Conservation (phyloP, 1,140 invertebrate genomes). For the Cherax destructor region DNA sequence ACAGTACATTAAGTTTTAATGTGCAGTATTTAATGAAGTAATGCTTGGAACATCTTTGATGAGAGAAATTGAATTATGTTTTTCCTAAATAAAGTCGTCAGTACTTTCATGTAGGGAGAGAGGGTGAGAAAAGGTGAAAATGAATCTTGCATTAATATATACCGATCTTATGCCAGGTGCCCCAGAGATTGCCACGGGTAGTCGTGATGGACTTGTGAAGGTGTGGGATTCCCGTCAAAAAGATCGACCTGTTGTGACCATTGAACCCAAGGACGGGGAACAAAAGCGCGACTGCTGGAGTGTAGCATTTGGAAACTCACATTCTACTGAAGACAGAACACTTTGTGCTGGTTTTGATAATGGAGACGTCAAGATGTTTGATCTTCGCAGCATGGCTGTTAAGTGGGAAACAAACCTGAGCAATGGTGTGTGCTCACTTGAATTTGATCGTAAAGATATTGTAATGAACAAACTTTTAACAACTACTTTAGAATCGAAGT, state of each 20-base stretch:
- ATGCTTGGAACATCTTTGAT: no score
- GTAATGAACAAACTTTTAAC: conserved; percentile 96
- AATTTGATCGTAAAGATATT: conserved; percentile 96
- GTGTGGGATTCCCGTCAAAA: conserved; percentile 95
- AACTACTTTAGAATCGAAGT: conserved; percentile 94
- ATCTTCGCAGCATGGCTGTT: conserved; percentile 88
- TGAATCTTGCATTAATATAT: neutral
- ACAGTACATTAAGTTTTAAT: no score
- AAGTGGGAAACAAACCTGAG: conserved; percentile 94
- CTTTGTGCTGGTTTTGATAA: conserved; percentile 96
- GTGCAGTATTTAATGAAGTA: no score
- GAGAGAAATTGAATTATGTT: no score
- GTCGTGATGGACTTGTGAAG: conserved; percentile 94
- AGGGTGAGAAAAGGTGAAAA: neutral
- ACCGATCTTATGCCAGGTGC: conserved; percentile 80
- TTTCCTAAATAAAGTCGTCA: neutral
- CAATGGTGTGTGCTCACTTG: conserved; percentile 93
- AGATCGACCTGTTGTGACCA: conserved; percentile 89
- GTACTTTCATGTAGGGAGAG: neutral
- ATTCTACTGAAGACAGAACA: conserved; percentile 88
- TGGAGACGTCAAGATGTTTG: conserved; percentile 96
- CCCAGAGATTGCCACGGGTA: conserved; percentile 95
- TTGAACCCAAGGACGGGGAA: conserved; percentile 81
- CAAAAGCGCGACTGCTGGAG: conserved; percentile 88
- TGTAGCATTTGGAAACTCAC: conserved; percentile 91